Conservation (phyloP, 2,888 invertebrate species). For the Margaritifera margaritifera region DNA sequence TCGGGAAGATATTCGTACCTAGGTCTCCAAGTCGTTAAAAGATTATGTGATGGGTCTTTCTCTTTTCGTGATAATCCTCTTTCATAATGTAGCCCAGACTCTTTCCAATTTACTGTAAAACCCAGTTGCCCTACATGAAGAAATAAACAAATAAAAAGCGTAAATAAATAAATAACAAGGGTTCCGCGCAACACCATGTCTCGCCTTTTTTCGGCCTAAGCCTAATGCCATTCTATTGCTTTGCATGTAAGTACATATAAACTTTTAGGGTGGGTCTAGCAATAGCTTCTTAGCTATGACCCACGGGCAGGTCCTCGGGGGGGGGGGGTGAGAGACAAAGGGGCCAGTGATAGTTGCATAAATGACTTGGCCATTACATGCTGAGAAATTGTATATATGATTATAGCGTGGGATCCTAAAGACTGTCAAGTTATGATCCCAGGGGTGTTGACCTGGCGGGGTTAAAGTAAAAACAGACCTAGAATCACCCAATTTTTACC, state of each 20-base stretch:
- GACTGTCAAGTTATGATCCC: too few relatives aligned
- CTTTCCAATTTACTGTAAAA: constrained; percentile 53
- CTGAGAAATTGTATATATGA: too few relatives aligned
- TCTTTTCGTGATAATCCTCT: neutral
- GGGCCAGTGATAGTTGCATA: too few relatives aligned
- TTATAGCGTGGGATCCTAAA: too few relatives aligned
- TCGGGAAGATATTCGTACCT: constrained; percentile 35
- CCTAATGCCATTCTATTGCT: neutral
- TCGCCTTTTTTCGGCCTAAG: neutral
- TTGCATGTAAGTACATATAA: neutral
- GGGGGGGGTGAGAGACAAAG: too few relatives aligned
- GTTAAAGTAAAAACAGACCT: too few relatives aligned
- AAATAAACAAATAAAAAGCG: constrained; percentile 3
- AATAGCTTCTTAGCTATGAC: too few relatives aligned
- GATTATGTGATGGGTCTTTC: constrained; percentile 7
- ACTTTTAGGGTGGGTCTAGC: too few relatives aligned
- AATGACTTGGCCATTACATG: too few relatives aligned
- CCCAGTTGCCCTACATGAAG: constrained; percentile 26
- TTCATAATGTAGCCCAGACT: constrained; percentile 54
- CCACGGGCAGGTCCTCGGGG: too few relatives aligned
- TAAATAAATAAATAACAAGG: neutral
- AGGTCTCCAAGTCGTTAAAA: constrained; percentile 24
- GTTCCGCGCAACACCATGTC: neutral
- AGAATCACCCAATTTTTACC: too few relatives aligned
- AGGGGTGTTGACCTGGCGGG: too few relatives aligned